Conservation (phyloP, 2,888 invertebrate genomes). For the Acanthosoma haemorrhoidale region DNA sequence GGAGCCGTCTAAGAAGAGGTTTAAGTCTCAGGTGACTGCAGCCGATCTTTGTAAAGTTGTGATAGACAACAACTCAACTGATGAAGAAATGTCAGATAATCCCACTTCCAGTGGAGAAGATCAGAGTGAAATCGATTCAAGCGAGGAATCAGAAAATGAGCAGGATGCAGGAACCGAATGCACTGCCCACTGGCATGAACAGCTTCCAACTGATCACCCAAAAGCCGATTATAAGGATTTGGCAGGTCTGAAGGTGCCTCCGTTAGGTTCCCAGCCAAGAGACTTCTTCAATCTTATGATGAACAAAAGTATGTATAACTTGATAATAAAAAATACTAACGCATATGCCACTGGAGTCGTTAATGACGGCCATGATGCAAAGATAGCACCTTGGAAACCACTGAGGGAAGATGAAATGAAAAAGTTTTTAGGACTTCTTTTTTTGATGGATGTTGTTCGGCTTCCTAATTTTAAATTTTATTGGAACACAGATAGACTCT, state of each 20-base stretch:
- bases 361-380: not conserved
- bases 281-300: slow-evolving; percentile 30
- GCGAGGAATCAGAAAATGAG: not conserved
- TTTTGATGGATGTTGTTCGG: slow-evolving; percentile 45
- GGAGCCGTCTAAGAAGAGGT: not conserved
- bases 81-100: not conserved
- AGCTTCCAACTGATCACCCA: not conserved
- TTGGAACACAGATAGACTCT: slow-evolving; percentile 45
- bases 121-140: not conserved
- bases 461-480: slow-evolving; percentile 45
- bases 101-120: not conserved
- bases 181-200: not conserved
- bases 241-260: not conserved
- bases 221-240: not conserved
- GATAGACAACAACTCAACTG: not conserved
- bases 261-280: slow-evolving; percentile 16
- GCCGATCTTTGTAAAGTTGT: not conserved
- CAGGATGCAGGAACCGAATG: not conserved
- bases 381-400: not conserved
- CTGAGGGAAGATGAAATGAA: not conserved
- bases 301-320: slow-evolving; percentile 18
- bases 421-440: slow-evolving; percentile 44
- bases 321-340: slow-evolving; percentile 27
- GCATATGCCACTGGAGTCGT: not conserved
- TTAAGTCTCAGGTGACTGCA: not conserved